Conservation (phyloP, 2,113 vertebrate genomes). For the Brevimyrus niger region DNA sequence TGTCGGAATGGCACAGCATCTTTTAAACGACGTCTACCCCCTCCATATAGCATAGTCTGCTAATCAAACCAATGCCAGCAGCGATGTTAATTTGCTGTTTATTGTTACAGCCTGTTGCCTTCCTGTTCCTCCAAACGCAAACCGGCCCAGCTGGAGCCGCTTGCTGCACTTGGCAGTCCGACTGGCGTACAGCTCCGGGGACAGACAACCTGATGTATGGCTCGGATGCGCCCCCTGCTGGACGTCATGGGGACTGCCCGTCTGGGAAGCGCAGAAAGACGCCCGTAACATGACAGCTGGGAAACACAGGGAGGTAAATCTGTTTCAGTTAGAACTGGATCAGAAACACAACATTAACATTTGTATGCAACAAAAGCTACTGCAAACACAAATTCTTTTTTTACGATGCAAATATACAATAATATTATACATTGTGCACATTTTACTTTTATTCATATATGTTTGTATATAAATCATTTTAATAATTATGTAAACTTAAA, state of each 20-base stretch:
- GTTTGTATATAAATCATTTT: not conserved
- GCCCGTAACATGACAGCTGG: not conserved
- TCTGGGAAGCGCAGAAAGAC: not conserved
- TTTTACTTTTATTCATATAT: not conserved
- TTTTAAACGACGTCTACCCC: not conserved
- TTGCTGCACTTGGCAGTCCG: not conserved
- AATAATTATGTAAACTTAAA: not conserved
- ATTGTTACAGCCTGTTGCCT: not conserved
- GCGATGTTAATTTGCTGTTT: not conserved
- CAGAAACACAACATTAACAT: not conserved
- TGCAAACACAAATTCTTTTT: not conserved
- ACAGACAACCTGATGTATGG: not conserved
- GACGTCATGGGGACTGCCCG: not conserved
- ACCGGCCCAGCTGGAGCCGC: not conserved
- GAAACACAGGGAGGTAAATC: not conserved
- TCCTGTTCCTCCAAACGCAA: not conserved
- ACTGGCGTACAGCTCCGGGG: not conserved
- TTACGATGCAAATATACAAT: not conserved
- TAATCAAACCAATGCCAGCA: not conserved
- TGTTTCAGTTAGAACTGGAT: not conserved
- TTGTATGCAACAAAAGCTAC: not conserved
- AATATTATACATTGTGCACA: not conserved
- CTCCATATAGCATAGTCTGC: no score
- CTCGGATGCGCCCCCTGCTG: not conserved
- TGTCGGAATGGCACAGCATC: not conserved